Evolutionary conservation across 2,797 vertebrate species (phyloP).

Genomic region (Furcifer pardalis): DNA sequence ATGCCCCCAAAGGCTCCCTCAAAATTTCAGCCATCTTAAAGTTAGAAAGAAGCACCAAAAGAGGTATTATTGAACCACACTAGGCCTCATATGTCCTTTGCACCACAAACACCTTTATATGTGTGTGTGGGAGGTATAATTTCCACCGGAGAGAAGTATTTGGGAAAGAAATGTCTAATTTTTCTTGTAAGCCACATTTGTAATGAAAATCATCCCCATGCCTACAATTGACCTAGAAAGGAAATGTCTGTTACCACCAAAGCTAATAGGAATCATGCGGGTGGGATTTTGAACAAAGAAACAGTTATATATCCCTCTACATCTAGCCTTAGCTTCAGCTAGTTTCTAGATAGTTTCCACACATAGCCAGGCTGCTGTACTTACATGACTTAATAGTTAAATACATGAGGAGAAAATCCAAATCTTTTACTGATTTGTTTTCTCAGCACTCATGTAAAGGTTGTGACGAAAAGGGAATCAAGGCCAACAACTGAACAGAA

Average conservation of each 20-base stretch:
- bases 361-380: not conserved
- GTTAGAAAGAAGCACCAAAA: not conserved
- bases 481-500: conserved; percentile 12
- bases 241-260: not conserved
- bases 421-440: conserved; percentile 12
- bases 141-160: not conserved
- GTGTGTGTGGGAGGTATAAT: not conserved
- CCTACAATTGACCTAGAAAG: not conserved
- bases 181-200: not conserved
- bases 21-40: not conserved
- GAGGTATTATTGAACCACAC: not conserved
- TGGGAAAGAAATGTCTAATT: not conserved
- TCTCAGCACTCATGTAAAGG: conserved; percentile 2
- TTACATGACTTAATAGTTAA: not conserved
- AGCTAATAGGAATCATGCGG: not conserved
- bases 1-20: too few relatives aligned
- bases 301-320: not conserved
- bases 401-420: not conserved
- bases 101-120: not conserved
- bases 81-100: not conserved
- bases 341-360: not conserved
- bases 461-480: conserved; percentile 5
- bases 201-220: not conserved
- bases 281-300: not conserved
- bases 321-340: not conserved